Evolutionary conservation across 1,140 invertebrate genomes (phyloP).

Genomic region (Hylaeus volcanicus): DNA sequence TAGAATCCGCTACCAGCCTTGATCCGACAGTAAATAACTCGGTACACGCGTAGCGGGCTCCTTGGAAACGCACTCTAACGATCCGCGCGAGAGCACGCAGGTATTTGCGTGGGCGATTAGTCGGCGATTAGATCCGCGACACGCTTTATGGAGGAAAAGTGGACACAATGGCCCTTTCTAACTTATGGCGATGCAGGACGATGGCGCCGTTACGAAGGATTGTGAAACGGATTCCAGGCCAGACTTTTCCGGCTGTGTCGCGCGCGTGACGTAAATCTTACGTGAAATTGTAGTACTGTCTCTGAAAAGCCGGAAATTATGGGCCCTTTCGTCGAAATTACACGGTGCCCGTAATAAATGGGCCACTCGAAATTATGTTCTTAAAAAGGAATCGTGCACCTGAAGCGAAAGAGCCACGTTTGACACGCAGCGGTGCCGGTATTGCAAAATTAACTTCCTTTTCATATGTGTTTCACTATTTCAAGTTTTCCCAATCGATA

Average conservation of each 20-base stretch:
- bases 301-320: conserved; percentile 6
- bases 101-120: conserved; percentile 75
- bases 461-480: too few relatives aligned
- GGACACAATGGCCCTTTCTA: conserved; percentile 75
- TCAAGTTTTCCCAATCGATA: too few relatives aligned
- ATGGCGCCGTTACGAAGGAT: conserved; percentile 49
- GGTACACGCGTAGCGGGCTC: conserved; percentile 39
- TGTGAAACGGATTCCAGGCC: conserved; percentile 70
- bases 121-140: conserved; percentile 76
- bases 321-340: background rate
- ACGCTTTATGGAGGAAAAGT: conserved; percentile 66
- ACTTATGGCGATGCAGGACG: conserved; percentile 60
- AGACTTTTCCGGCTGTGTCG: conserved; percentile 52
- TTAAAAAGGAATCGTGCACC: background rate
- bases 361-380: background rate
- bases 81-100: conserved; percentile 63
- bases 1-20: conserved; percentile 53
- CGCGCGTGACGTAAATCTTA: conserved; percentile 31
- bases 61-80: conserved; percentile 57
- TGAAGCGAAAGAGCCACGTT: background rate
- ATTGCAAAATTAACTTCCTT: too few relatives aligned
- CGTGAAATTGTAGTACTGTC: conserved; percentile 9
- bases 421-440: too few relatives aligned
- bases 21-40: conserved; percentile 60
- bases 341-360: too few relatives aligned